These are phyloP conservation scores for Ctenodactylus gundi DNA, from an alignment of 2,113 vertebrate genomes.

Conservation along the genomic window DNA sequence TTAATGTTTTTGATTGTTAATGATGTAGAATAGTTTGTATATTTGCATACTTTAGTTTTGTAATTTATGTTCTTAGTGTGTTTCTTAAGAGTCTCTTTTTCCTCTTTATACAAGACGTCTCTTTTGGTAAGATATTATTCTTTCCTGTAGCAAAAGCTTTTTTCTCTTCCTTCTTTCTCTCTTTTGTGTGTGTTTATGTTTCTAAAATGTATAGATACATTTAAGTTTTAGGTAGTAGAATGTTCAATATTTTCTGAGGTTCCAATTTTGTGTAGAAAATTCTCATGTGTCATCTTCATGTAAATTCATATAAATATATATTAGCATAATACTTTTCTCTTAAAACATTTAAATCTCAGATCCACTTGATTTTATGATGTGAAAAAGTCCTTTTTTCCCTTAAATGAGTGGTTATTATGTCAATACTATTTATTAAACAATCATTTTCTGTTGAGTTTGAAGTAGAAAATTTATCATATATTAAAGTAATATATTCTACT, in stretches of 20 bases:
- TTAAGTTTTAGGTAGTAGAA: not conserved
- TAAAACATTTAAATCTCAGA: not conserved
- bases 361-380: not conserved
- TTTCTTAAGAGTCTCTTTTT: not conserved
- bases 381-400: not conserved
- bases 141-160: not conserved
- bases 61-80: not conserved
- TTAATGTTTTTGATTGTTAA: not conserved
- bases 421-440: not conserved
- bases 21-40: not conserved
- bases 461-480: not conserved
- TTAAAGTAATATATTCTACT: not conserved
- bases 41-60: not conserved
- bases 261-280: constrained; percentile 9
- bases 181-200: not conserved
- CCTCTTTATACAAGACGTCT: not conserved
- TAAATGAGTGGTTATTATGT: constrained; percentile 21
- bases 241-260: constrained; percentile 24
- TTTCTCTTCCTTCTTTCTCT: not conserved
- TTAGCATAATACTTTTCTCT: not conserved
- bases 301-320: constrained; percentile 14
- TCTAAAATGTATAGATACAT: not conserved
- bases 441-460: not conserved
- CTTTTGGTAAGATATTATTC: not conserved
- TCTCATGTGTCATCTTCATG: not conserved